Evolutionary conservation across 2,888 invertebrate genomes (phyloP).

Genomic region (Sceliomorpha sp.): DNA sequence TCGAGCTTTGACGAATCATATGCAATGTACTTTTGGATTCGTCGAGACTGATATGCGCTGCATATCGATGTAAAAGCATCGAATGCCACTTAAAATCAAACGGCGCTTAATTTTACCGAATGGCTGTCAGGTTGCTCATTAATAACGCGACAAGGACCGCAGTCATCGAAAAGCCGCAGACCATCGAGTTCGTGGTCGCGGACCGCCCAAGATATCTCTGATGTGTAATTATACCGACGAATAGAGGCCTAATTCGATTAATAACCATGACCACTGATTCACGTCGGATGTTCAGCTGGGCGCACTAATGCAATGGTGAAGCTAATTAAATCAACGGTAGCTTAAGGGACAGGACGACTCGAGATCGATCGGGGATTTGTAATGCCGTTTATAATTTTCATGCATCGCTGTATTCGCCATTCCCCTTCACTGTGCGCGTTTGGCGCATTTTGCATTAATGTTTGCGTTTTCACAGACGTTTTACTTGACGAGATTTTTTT

Average conservation of each 20-base stretch:
- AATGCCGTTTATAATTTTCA: constrained; percentile 4
- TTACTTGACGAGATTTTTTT: too few species aligned
- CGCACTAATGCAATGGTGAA: constrained; percentile 30
- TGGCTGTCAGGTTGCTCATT: constrained; percentile 51
- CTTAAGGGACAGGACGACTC: constrained; percentile 26
- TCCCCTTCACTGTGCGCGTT: too few species aligned
- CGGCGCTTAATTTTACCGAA: constrained; percentile 10
- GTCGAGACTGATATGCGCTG: too few species aligned
- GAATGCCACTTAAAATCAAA: constrained; percentile 22
- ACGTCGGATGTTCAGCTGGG: constrained; percentile 45
- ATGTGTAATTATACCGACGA: constrained; percentile 68
- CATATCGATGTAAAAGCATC: constrained; percentile 17
- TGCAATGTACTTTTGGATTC: too few species aligned
- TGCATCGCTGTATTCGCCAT: too few species aligned
- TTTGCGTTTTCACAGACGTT: too few species aligned
- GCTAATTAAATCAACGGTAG: constrained; percentile 34
- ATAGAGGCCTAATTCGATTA: constrained; percentile 72
- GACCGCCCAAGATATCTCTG: constrained; percentile 61
- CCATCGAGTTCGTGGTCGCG: constrained; percentile 58
- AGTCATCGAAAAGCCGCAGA: constrained; percentile 65
- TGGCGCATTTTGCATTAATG: too few species aligned
- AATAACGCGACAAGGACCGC: constrained; percentile 61
- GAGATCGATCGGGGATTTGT: constrained; percentile 26
- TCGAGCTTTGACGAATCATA: too few species aligned
- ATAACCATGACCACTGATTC: constrained; percentile 64